Conservation (phyloP, 2,113 vertebrate species). For the Ceuthmochares aereus region DNA sequence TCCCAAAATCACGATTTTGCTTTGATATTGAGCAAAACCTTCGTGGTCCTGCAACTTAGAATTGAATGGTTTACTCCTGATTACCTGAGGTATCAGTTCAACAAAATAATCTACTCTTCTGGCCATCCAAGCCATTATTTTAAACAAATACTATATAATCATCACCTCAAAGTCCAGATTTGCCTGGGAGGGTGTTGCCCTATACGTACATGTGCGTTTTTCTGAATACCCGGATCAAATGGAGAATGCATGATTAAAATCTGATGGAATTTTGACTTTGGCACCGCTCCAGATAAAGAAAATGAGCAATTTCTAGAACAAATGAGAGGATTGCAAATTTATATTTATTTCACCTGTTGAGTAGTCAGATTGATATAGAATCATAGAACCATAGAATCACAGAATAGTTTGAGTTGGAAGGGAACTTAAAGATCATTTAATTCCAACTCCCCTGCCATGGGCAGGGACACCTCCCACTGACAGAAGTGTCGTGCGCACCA, state of each 20-base stretch:
- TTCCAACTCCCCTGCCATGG: too few species aligned
- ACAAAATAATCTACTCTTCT: background rate
- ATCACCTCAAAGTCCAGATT: background rate
- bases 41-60: background rate
- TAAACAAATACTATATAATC: background rate
- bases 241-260: background rate
- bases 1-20: background rate
- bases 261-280: background rate
- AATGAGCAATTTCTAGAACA: background rate
- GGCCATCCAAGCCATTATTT: background rate
- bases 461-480: background rate
- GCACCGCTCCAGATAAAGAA: background rate
- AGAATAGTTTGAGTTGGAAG: too few species aligned
- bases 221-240: background rate
- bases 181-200: background rate
- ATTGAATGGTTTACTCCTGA: background rate
- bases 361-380: background rate
- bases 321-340: background rate
- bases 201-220: rapidly evolving
- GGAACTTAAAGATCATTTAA: too few species aligned
- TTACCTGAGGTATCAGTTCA: background rate
- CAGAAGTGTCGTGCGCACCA: background rate
- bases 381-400: too few species aligned
- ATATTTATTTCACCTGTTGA: background rate
- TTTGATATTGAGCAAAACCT: background rate